Evolutionary conservation across 2,797 vertebrate genomes (phyloP).

Genomic region (Trichosurus vulpecula): DNA sequence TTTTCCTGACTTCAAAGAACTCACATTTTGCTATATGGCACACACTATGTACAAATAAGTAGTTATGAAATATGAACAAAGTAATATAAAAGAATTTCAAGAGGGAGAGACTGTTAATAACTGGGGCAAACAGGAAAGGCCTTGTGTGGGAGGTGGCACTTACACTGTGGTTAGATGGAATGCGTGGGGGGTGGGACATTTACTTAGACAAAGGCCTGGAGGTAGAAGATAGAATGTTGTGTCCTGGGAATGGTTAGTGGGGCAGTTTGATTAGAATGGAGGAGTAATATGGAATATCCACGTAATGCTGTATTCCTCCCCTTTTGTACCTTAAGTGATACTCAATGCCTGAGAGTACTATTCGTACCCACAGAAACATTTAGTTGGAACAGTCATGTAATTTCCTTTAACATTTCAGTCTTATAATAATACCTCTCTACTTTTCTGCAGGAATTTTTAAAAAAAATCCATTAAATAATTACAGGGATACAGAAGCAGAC

Average conservation of each 20-base stretch:
- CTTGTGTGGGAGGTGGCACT: not conserved
- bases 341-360: not conserved
- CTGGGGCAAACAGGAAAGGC: not conserved
- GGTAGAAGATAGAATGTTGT: not conserved
- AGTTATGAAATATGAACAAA: not conserved
- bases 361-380: not conserved
- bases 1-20: not conserved
- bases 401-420: not conserved
- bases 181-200: too few relatives aligned
- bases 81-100: not conserved
- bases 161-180: not conserved
- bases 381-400: not conserved
- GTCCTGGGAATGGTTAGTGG: not conserved
- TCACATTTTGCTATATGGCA: not conserved
- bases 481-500: not conserved
- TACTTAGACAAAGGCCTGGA: not conserved
- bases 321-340: not conserved
- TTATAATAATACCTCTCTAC: not conserved
- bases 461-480: not conserved
- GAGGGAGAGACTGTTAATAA: not conserved
- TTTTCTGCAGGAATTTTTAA: not conserved
- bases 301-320: not conserved
- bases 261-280: not conserved
- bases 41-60: not conserved
- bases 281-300: not conserved